Evolutionary conservation across 2,888 invertebrate species (phyloP).

Genomic region (Ellobium chinense): DNA sequence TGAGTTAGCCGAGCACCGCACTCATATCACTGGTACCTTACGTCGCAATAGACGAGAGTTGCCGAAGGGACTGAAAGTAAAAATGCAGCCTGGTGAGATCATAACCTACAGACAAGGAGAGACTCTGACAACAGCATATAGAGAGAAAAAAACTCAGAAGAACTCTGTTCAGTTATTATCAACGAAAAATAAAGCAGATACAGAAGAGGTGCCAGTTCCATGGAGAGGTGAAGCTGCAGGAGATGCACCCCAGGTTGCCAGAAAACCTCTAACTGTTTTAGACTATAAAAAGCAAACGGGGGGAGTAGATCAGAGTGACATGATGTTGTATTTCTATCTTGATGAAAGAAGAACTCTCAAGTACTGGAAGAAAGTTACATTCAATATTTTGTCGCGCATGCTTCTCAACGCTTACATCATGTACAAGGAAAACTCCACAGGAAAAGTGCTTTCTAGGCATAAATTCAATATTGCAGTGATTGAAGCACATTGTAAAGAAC

Average conservation of each 20-base stretch:
- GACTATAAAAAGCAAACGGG: background rate
- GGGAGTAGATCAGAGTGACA: conserved; percentile 18
- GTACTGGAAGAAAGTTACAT: background rate
- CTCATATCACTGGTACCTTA: background rate
- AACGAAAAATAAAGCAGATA: background rate
- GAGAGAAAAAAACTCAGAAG: conserved; percentile 3
- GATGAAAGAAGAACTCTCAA: conserved; percentile 22
- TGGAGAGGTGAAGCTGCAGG: background rate
- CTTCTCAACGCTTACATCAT: background rate
- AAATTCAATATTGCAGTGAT: background rate
- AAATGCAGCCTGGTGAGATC: background rate
- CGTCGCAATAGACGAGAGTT: background rate
- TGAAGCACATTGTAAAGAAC: too few relatives aligned
- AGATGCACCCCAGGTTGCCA: background rate
- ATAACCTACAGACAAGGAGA: background rate
- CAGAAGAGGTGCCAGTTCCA: background rate
- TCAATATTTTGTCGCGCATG: background rate
- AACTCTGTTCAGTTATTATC: background rate
- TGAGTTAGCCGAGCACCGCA: background rate
- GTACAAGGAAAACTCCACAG: background rate
- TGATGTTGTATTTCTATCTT: conserved; percentile 20
- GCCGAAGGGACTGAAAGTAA: background rate
- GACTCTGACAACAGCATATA: background rate
- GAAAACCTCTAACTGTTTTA: background rate
- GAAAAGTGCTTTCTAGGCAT: background rate